Evolutionary conservation across 2,113 vertebrate species (phyloP).

Genomic region (Poeciliopsis occidentalis): DNA sequence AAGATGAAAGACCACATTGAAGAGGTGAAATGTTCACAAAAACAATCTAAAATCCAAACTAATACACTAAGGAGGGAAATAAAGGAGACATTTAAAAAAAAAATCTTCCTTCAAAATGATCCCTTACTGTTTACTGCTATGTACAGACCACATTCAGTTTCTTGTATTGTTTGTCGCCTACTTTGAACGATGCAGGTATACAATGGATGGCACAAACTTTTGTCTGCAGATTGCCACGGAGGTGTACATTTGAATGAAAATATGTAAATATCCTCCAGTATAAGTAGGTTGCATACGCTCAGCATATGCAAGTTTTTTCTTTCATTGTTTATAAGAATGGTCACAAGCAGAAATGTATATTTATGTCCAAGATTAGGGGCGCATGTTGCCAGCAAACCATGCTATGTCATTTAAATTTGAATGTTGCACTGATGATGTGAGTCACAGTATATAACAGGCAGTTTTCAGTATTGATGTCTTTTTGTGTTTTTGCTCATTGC

Average conservation of each 20-base stretch:
- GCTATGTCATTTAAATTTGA: no score
- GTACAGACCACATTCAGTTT: constrained; percentile 71
- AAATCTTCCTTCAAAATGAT: constrained; percentile 55
- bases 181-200: constrained; percentile 59
- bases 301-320: constrained; percentile 21
- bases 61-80: constrained; percentile 10
- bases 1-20: no score
- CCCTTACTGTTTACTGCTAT: constrained; percentile 61
- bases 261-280: constrained; percentile 46
- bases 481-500: no score
- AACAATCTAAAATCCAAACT: neutral
- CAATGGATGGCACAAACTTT: constrained; percentile 47
- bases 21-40: neutral
- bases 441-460: no score
- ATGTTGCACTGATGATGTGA: no score
- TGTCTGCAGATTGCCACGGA: constrained; percentile 38
- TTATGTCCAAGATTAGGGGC: no score
- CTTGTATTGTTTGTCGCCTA: constrained; percentile 59
- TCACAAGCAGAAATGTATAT: no score
- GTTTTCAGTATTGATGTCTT: no score
- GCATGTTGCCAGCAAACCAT: no score
- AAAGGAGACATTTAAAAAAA: constrained; percentile 15
- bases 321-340: neutral
- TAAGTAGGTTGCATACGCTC: constrained; percentile 25
- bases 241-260: constrained; percentile 62